Evolutionary conservation across 2,113 vertebrate genomes (phyloP), one percentile per base, ranked within the genome.

Genomic region (Todiramphus chloris): DNA sequence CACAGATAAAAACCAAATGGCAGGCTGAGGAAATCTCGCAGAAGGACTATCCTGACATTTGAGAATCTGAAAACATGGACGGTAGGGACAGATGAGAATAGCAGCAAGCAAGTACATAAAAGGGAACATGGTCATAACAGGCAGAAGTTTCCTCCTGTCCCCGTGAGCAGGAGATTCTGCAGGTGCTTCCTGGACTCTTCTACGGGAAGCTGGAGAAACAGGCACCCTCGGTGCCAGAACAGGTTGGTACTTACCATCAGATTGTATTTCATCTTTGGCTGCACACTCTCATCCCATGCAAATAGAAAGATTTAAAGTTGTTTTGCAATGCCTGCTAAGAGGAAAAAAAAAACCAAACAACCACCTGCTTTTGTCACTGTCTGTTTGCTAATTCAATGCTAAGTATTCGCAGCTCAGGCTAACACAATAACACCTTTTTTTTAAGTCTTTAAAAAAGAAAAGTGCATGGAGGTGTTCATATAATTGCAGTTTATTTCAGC

Each of bases 401-500:
- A 87, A 91, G 41, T 77, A 58, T 59, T 18, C 68, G 16, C 78
- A 91, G 82, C 89, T 85, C 63, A 62, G 62, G 50, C 53, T 82
- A 87, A 84, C 53, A 63, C 16, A 4, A 23, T 46, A 46, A 74
- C 48, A 76, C 46, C 20, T 88, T 73, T 83, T 76, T 83, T 74
- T 41, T 30, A 55, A 66, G 55, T 75, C 48, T 60, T 50, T 16
- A 10, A n/a, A 56, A 30, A 46, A 80, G 69, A 73, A 37, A 41
- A 31, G 46, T 1, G 5, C 44, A 56, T 8, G 50, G 58, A 92
- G 37, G 70, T 89, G 86, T 94, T 96, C 35, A 4, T 55, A 39
- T 93, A 94, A 96, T 94, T 94, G 87, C 50, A 56, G 44, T 94
- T 92, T 92, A 79, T 91, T 92, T 92, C 94, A 96, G 91, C 43